Base-by-base conservation (phyloP, 2,797 vertebrate genomes). In the Neoniphon sammara region DNA sequence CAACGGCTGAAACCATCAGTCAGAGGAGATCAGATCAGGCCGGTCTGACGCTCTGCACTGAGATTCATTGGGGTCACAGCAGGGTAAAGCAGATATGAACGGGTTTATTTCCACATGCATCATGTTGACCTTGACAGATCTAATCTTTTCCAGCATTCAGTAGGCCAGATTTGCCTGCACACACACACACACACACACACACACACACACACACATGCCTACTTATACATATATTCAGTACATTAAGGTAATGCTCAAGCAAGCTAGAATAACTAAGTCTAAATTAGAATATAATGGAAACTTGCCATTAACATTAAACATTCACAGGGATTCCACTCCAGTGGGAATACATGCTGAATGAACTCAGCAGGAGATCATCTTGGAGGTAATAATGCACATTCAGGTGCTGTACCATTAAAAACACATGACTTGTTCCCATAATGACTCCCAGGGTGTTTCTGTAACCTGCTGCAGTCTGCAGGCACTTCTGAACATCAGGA, bases 231-330 rank as follows among this genome's bases (percentile, higher is more conserved):
- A n/a, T n/a, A n/a, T 49, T 9, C 23, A 52, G 31, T 53, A 30
- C 25, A 57, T 27, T 27, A 57, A 34, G 11, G 9, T 10, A 8
- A 39, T 39, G 36, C 7, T 10, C 36, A 39, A 39, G 36, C 36
- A 10, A 39, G 36, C 36, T 39, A 39, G 11, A 39, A 39, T 10
- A 39, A 39, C 36, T 39, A 36, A 36, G 36, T 7, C 7, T 8
- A 39, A 2, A 39, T 39, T 8, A 34, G 31, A 34, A 34, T 47
- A 61, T 54, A 71, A 68, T 31, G 27, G 36, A 27, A 52, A 53
- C 34, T 20, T 10, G 11, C 64, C 65, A 79, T 72, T 75, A 70
- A 47, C 68, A 83, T 84, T 72, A 82, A 75, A 70, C 71, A 73
- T 82, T 71, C 77, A 75, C 57, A 57, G 73, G 58, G 60, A 39